phyloP scores from a whole-genome alignment of 2,113 vertebrate genomes.

The Dicaeum eximium region DNA sequence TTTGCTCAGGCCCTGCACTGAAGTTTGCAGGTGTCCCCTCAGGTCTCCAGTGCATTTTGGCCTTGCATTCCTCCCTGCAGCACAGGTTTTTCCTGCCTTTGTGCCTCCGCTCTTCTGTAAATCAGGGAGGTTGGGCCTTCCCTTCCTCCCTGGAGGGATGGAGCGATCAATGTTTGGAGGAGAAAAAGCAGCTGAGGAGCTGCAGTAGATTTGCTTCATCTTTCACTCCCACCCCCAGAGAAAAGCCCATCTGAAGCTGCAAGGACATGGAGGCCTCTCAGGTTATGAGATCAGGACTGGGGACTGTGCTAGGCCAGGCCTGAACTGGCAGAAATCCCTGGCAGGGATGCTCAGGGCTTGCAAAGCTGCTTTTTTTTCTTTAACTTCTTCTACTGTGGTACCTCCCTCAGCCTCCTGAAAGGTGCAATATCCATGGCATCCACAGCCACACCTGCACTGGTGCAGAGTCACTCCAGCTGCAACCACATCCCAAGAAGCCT shows the following conservation, averaged over 20 bases:
- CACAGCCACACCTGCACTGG: background rate
- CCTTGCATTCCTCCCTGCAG: background rate
- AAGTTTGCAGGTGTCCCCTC: background rate
- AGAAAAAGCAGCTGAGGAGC: background rate
- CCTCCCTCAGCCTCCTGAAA: background rate
- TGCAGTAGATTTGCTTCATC: background rate
- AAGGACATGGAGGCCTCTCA: background rate
- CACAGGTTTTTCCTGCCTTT: background rate
- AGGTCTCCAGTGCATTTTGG: background rate
- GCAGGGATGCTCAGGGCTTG: background rate
- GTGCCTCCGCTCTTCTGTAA: background rate
- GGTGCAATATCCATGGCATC: accelerated
- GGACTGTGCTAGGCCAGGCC: background rate
- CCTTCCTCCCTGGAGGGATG: background rate
- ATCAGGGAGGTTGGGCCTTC: background rate
- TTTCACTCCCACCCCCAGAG: background rate
- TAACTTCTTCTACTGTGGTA: background rate
- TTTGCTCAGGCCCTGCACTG: background rate
- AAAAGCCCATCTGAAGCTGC: background rate
- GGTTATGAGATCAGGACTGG: background rate
- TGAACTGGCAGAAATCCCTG: background rate
- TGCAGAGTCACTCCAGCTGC: background rate
- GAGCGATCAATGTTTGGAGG: accelerated
- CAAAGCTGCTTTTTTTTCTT: background rate
- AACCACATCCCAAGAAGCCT: background rate